Evolutionary conservation across 2,113 vertebrate species (phyloP), one percentile per base, ranked within the genome.

Genomic region (Charina bottae): DNA sequence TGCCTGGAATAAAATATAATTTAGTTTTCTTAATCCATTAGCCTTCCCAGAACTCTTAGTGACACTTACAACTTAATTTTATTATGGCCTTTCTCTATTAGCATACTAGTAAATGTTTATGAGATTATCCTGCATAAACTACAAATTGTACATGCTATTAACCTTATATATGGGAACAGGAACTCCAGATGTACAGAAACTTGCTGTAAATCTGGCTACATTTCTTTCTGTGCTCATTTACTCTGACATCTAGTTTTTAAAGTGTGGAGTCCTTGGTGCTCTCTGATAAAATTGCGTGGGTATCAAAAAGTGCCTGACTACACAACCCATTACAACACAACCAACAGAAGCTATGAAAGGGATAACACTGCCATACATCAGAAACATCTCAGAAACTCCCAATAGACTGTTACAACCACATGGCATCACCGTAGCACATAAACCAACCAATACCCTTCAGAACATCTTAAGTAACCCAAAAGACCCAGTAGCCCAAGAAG

Each of bases 41-140:
- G 46, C 72, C 89, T 78, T 42, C 89, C 94, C 87, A 64, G 72
- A 64, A 89, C 88, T 58, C 37, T 93, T 91, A 92, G 46, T 42
- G 87, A 72, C 93, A 59, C 72, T 91, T 93, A 59, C 86, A 54
- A 8, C 95, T 95, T 94, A 94, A 95, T 94, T 96, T 96, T 95
- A 95, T 94, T 68, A 90, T 91, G 85, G 89, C 96, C 94, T 91
- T 59, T 94, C 26, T 94, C 94, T 91, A 96, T 97, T 96, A 96
- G 93, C 93, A 96, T 96, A 92, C 93, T 95, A 95, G 96, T 97
- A 96, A 96, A 96, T 96, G 95, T 96, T 96, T 95, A 97, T 95
- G 95, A 95, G 94, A 96, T 95, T 95, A 92, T 92, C 85, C 91
- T 92, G 91, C 94, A 94, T 95, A 95, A 96, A 96, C 93, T 92